Base-by-base conservation (phyloP, 2,113 vertebrate species). In the Tichodroma muraria region DNA sequence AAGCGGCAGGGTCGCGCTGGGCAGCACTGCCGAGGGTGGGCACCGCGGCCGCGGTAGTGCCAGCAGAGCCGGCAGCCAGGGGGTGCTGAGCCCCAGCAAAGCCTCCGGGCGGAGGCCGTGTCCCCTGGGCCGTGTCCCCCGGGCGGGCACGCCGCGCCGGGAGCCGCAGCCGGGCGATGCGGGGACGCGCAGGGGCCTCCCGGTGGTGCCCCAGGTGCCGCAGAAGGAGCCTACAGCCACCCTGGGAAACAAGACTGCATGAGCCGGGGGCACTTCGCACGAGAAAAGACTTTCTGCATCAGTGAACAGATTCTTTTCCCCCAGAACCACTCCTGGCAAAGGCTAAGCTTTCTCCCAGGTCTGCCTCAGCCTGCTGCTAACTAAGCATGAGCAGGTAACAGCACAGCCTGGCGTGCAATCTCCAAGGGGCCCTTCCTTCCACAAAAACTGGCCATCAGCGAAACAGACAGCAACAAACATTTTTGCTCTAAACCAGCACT, bases 1-100 rank as follows among this genome's bases (percentile, higher is more conserved):
- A 20, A 59, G 54, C 1, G 0, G 44, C 73, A 27, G 40, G 35
- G 40, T 23, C 0, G 1, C 2, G 13, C 37, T 6, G 6, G 0
- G 6, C 1, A 2, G 47, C 25, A 0, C 33, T 42, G 69, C 68
- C 54, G 5, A 63, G 79, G 45, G 13, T 16, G 64, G 17, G 42
- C 52, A 42, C 0, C 11, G 52, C 0, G 0, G 40, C 18, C 18
- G 20, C 2, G 0, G 10, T 2, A 5, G 54, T 61, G 88, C 61
- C 53, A 25, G 82, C 21, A 25, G 57, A 3, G 47, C 64, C 1
- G 0, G 71, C 10, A 25, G 66, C 83, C 57, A 2, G 33, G n/a
- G 65, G 0, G 14, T 1, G 28, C 45, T 6, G 28, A 57, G 47
- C 53, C 44, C 66, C 47, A 17, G 3, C 14, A 52, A 3, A 9